phyloP scores from a whole-genome alignment of 2,797 vertebrate genomes.

The Aplochiton taeniatus region DNA sequence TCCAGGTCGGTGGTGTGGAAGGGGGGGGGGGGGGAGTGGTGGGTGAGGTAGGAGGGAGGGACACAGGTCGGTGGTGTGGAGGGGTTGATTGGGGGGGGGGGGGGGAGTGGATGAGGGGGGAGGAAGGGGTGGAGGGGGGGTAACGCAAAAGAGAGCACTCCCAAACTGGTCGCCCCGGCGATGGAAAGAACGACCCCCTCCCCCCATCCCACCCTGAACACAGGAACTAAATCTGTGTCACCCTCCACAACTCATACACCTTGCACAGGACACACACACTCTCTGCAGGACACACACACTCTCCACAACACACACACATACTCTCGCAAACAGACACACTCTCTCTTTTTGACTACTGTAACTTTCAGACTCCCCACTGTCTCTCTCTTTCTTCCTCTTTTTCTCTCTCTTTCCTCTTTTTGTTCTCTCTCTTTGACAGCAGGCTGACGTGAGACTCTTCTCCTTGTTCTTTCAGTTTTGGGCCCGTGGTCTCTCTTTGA shows the following conservation, averaged over 20 bases:
- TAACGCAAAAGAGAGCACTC: slow-evolving; percentile 23
- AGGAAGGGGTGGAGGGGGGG: background rate
- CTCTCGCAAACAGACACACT: slow-evolving; percentile 34
- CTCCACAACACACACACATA: background rate
- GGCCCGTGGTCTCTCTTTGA: no score
- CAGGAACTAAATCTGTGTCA: slow-evolving; percentile 84
- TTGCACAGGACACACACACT: background rate
- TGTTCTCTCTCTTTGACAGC: no score
- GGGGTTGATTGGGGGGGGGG: background rate
- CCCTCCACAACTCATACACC: slow-evolving; percentile 13
- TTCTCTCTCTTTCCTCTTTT: background rate
- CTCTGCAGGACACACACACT: background rate
- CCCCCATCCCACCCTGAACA: slow-evolving; percentile 68
- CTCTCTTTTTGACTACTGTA: slow-evolving; percentile 16
- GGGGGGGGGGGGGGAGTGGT: slow-evolving; percentile 16
- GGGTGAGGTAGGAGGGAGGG: slow-evolving; percentile 9
- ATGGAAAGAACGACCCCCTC: slow-evolving; percentile 83
- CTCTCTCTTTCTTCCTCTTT: slow-evolving; percentile 1
- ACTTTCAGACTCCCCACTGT: background rate
- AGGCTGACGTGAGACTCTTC: no score
- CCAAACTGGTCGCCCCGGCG: slow-evolving; percentile 65
- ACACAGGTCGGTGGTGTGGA: no score
- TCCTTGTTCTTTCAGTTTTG: no score
- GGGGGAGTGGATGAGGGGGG: slow-evolving; percentile 30
- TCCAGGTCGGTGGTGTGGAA: no score